Conservation (phyloP, 2,888 invertebrate genomes). For the Andrena haemorrhoa region DNA sequence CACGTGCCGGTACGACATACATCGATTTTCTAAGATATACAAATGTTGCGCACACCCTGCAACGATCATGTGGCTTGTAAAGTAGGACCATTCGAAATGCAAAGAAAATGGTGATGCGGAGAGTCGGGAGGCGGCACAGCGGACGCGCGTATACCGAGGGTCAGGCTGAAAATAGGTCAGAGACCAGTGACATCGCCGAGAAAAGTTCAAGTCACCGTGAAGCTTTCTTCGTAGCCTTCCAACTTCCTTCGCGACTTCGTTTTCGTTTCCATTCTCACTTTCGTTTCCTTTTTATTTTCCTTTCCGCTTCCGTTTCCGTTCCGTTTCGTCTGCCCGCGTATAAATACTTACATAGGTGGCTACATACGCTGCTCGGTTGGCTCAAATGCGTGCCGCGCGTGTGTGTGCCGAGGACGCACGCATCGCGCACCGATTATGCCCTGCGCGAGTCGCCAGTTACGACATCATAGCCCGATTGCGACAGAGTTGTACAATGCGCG, state of each 20-base stretch:
- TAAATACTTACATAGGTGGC: constrained; percentile 48
- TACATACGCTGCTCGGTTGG: constrained; percentile 42
- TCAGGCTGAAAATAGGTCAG: constrained; percentile 55
- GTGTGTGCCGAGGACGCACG: constrained; percentile 39
- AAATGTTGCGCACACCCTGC: neutral
- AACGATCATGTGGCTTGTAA: neutral
- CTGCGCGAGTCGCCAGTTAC: constrained; percentile 32
- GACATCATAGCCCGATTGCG: constrained; percentile 56
- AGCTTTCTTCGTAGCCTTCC: constrained; percentile 78
- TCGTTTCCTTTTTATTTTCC: constrained; percentile 45
- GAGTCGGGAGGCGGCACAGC: neutral
- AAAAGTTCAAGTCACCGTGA: constrained; percentile 63
- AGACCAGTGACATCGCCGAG: constrained; percentile 44
- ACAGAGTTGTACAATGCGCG: constrained; percentile 53
- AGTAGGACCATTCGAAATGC: constrained; percentile 3
- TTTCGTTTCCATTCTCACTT: constrained; percentile 18
- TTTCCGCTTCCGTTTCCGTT: constrained; percentile 44
- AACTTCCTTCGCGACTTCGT: constrained; percentile 65
- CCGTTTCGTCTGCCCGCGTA: constrained; percentile 47
- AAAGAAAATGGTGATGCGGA: constrained; percentile 25
- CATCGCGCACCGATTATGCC: constrained; percentile 46
- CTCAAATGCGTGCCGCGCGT: constrained; percentile 38
- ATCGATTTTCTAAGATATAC: too few species aligned
- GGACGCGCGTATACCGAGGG: constrained; percentile 18
- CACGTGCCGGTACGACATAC: too few species aligned